phyloP scores from a whole-genome alignment of 2,888 invertebrate species.

The Rhimphoctona megacephalus region DNA sequence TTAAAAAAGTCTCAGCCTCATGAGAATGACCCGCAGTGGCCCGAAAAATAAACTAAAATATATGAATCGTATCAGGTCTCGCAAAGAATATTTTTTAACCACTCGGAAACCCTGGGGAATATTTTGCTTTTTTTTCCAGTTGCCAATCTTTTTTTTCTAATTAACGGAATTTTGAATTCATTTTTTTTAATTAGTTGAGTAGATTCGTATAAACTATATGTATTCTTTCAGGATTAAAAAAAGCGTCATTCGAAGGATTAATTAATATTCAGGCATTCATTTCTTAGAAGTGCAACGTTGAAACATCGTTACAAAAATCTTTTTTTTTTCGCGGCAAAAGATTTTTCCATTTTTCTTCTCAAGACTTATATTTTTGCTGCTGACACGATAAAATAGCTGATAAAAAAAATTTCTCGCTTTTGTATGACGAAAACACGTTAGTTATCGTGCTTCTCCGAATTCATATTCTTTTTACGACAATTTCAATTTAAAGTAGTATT shows the following conservation, averaged over 20 bases:
- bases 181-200: too few species aligned
- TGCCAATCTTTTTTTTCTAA: neutral
- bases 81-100: neutral
- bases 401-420: too few species aligned
- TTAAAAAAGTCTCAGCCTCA: constrained; percentile 38
- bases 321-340: neutral
- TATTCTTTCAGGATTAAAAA: too few species aligned
- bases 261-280: too few species aligned
- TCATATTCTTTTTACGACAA: neutral
- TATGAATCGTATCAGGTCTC: neutral
- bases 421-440: too few species aligned
- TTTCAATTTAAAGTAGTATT: neutral
- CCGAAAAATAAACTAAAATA: neutral
- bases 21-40: neutral
- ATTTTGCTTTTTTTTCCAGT: too few species aligned
- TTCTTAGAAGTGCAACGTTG: too few species aligned
- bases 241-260: too few species aligned
- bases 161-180: neutral
- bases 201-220: too few species aligned
- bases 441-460: neutral
- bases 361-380: neutral
- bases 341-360: neutral
- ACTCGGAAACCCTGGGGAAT: neutral
- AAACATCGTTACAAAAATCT: too few species aligned
- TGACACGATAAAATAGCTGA: neutral